phyloP scores from a whole-genome alignment of 2,797 vertebrate species.

The Meda fulgida region DNA sequence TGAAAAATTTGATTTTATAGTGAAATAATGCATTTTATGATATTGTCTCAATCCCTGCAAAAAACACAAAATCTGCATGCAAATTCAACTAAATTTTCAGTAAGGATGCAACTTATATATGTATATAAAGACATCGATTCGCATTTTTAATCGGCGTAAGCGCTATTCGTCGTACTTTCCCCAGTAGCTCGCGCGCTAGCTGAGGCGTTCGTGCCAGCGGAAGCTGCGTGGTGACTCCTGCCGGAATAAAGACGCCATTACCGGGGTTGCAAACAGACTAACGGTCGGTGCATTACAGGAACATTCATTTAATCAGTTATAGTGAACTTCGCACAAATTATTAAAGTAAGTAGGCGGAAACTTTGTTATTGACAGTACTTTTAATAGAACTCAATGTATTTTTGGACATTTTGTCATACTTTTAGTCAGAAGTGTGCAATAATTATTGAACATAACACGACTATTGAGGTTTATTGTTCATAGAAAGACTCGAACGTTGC shows the following conservation, averaged over 20 bases:
- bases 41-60: conserved; percentile 7
- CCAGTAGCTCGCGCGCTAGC: conserved; percentile 22
- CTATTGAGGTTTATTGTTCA: neutral
- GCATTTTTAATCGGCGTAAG: neutral
- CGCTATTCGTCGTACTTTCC: conserved; percentile 27
- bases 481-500: neutral
- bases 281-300: conserved; percentile 63
- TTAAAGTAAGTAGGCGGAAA: neutral
- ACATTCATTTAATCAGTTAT: neutral
- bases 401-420: conserved; percentile 16
- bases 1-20: neutral
- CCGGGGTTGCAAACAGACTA: conserved; percentile 65
- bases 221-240: conserved; percentile 78
- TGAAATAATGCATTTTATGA: conserved; percentile 20
- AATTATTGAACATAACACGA: neutral
- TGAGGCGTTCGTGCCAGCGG: conserved; percentile 67
- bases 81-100: neutral
- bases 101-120: too few species aligned
- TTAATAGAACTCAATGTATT: neutral
- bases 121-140: neutral
- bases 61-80: neutral
- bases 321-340: neutral
- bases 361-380: neutral
- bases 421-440: neutral
- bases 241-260: conserved; percentile 78